Conservation (phyloP, 2,797 vertebrate species). For the Liasis olivaceus region DNA sequence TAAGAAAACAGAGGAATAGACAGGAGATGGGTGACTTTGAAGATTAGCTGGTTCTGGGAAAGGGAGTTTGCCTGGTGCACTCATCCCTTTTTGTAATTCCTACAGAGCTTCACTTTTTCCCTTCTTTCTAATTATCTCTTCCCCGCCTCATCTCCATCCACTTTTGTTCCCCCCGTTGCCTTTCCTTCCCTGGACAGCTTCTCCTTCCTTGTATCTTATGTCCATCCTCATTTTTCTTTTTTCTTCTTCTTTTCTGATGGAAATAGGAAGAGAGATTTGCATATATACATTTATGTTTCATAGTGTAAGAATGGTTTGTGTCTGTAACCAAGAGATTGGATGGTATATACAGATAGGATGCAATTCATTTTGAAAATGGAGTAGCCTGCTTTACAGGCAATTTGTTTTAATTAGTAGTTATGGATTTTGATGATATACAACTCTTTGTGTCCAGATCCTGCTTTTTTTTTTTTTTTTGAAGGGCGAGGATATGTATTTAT, state of each 20-base stretch:
- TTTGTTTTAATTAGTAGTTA: not conserved
- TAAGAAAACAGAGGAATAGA: not conserved
- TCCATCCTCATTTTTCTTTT: not conserved
- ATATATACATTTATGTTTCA: not conserved
- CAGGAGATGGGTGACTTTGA: not conserved
- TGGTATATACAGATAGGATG: not conserved
- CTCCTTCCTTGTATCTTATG: not conserved
- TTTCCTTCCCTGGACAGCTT: not conserved
- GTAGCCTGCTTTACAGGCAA: not conserved
- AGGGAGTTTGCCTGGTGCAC: not conserved
- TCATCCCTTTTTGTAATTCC: not conserved
- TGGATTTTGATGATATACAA: not conserved
- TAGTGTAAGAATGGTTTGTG: not conserved
- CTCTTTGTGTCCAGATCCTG: not conserved
- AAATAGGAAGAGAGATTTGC: not conserved
- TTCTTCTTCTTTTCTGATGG: not conserved
- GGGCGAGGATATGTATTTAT: not conserved
- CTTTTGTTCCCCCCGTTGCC: not conserved
- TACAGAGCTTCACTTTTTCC: not conserved
- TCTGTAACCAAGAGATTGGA: not conserved
- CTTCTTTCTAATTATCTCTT: not conserved
- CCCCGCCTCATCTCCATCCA: not conserved
- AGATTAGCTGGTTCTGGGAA: not conserved
- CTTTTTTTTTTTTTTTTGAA: not conserved
- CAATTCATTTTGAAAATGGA: not conserved